Conservation (phyloP, 1,140 invertebrate species). For the Megathymus violae region DNA sequence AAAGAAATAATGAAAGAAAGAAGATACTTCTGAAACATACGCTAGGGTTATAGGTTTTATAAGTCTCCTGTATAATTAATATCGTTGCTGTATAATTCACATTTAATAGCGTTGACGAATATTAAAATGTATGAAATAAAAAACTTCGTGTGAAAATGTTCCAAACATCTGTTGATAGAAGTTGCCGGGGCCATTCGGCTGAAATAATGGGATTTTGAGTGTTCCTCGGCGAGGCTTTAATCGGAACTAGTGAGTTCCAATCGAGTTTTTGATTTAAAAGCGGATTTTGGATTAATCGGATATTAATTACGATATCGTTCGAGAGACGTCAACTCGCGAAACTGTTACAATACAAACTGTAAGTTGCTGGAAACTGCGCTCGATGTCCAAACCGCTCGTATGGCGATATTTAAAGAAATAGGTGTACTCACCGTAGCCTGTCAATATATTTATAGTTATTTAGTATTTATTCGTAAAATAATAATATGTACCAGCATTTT, state of each 20-base stretch:
- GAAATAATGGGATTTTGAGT: constrained; percentile 31
- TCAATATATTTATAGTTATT: too few relatives aligned
- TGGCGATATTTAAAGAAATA: too few relatives aligned
- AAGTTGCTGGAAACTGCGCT: too few relatives aligned
- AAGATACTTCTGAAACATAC: too few relatives aligned
- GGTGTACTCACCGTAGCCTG: too few relatives aligned
- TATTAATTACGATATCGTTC: constrained; percentile 9
- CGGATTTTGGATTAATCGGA: constrained; percentile 18
- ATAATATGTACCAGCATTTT: too few relatives aligned
- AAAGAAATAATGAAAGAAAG: too few relatives aligned
- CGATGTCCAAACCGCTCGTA: too few relatives aligned
- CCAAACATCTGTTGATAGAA: constrained; percentile 18
- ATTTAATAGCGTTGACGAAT: background rate
- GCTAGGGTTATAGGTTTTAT: too few relatives aligned
- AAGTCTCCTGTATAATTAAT: background rate
- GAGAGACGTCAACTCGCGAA: background rate
- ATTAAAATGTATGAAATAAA: constrained; percentile 13
- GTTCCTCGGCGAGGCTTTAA: constrained; percentile 21
- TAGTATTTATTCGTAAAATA: too few relatives aligned
- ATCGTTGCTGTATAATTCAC: background rate
- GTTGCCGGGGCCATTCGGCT: constrained; percentile 25
- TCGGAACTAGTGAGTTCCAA: constrained; percentile 23
- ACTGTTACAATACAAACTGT: too few relatives aligned
- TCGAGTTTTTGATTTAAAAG: constrained; percentile 25
- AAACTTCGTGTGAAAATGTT: constrained; percentile 21